Percentiles rank a stretch among this genome's conserved stretches.
Evolutionary conservation across 2,113 vertebrate genomes (phyloP).

Genomic region (Oncorhynchus mykiss): DNA sequence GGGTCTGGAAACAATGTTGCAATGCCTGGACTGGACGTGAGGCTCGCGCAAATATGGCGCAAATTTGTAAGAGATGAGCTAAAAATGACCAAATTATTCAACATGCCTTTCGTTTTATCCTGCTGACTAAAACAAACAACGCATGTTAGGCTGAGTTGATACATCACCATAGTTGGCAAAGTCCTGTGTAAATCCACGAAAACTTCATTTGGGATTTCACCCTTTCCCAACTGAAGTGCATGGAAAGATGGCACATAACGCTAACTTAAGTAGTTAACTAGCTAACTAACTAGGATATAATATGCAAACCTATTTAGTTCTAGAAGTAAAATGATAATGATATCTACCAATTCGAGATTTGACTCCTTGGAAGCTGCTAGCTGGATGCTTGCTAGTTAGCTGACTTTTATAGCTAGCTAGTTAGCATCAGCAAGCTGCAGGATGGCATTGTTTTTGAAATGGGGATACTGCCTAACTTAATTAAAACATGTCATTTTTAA

Average conservation of each 20-base stretch:
- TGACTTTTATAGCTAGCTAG: not conserved
- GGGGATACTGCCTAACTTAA: too few species aligned
- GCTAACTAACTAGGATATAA: too few species aligned
- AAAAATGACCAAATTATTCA: not conserved
- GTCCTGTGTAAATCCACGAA: too few species aligned
- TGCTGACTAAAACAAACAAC: too few species aligned
- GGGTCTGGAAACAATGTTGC: constrained; percentile 52
- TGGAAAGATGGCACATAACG: too few species aligned
- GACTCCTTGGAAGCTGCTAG: not conserved
- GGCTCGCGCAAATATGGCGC: constrained; percentile 71
- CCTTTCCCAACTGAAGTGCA: not conserved
- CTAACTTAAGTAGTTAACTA: not conserved
- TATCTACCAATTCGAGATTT: too few species aligned
- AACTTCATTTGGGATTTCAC: constrained; percentile 53
- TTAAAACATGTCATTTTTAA: fast-evolving
- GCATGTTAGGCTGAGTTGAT: constrained; percentile 32
- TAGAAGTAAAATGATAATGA: too few species aligned
- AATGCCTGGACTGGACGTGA: constrained; percentile 9
- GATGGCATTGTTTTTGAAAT: not conserved
- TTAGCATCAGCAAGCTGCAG: not conserved
- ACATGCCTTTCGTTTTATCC: too few species aligned
- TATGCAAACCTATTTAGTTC: too few species aligned
- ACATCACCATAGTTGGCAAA: too few species aligned
- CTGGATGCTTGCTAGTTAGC: too few species aligned
- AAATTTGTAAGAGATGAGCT: constrained; percentile 37